Base-by-base conservation (phyloP, 92 coral and sea anemone species). In the Epizoanthus stellaris region DNA sequence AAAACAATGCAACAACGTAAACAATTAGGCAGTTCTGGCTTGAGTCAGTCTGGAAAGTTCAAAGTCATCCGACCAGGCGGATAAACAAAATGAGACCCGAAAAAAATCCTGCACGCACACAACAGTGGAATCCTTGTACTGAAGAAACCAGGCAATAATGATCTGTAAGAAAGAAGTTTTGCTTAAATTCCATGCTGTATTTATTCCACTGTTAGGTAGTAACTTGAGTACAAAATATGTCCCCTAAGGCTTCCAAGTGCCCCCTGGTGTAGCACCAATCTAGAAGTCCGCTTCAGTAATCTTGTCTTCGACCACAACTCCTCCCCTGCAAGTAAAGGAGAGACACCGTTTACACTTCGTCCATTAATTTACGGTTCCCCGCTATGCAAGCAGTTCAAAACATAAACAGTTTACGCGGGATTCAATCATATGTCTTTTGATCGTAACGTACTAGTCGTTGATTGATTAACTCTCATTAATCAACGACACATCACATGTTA, bases 61-160 rank as follows among this genome's bases (percentile, higher is more conserved):
- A 85, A 85, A 89, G 89, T 81, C 82, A 69, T 74, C 89, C 88
- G 77, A 64, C 89, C 54, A 34, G 6, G 20, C 25, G 30, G 59
- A 77, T 40, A 77, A 77, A 62, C 82, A 77, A 77, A 34, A 39
- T 34, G 6, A 61, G 58, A 40, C 9, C 45, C 66, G 23, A 36
- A 47, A 62, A 42, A 77, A 60, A 65, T 60, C 56, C 70, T 60
- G 9, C 65, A 69, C 17, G 40, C 25, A 62, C 19, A 36, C 82
- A 77, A 42, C 57, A 77, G 70, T 1, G 16, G 13, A 62, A 57
- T 40, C 65, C 82, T 40, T 43, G 82, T 23, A 17, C 45, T 60
- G 70, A 77, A 8, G 16, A 61, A 60, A 42, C 15, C 62, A 39
- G 17, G 60, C 3, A 61, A 15, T 43, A 67, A 23, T 15, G 47